Evolutionary conservation across 2,797 vertebrate genomes (phyloP), one percentile per base, ranked within the genome.

Genomic region (Syngnathus acus): DNA sequence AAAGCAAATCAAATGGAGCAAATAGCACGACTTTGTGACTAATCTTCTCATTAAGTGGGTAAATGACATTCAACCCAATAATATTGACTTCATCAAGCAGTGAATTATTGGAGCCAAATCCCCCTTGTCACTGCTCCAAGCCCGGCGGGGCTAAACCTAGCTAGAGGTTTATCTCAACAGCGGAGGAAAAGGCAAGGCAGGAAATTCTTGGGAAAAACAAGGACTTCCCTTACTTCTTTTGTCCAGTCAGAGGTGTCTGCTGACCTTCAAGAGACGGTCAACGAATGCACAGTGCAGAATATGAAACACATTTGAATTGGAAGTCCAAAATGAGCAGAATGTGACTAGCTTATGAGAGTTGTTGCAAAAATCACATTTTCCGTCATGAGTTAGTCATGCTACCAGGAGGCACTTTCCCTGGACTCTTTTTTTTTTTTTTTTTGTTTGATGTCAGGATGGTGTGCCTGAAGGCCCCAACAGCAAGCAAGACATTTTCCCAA

Each of bases 151-250:
- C 67, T 65, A 53, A 23, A 32, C 55, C 68, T 62, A 71, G 62
- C 64, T 38, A 14, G 63, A 68, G 42, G 71, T 69, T 68, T 62
- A n/a, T 68, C 70, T 79, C 68, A 68, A 72, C 32, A 23, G 66
- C 68, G 71, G 84, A 89, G 89, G 87, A 87, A 89, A 82, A 87
- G 87, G 88, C 83, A 84, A 70, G 87, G 88, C 86, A 88, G 87
- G 87, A 89, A 91, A 88, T 89, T 82, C 82, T 84, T 83, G 26
- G 70, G 74, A 76, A 73, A 79, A 80, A 75, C 72, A 21, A 67
- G 60, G 64, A 80, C 81, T 91, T 88, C 87, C 84, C 85, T 76
- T 73, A 69, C 65, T 76, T 75, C 68, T 81, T 78, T 83, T 79
- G 78, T 81, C 69, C 68, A 47, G 23, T 79, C 74, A 65, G 65